Evolutionary conservation across 2,113 vertebrate species (phyloP).

Genomic region (Rhineura floridana): DNA sequence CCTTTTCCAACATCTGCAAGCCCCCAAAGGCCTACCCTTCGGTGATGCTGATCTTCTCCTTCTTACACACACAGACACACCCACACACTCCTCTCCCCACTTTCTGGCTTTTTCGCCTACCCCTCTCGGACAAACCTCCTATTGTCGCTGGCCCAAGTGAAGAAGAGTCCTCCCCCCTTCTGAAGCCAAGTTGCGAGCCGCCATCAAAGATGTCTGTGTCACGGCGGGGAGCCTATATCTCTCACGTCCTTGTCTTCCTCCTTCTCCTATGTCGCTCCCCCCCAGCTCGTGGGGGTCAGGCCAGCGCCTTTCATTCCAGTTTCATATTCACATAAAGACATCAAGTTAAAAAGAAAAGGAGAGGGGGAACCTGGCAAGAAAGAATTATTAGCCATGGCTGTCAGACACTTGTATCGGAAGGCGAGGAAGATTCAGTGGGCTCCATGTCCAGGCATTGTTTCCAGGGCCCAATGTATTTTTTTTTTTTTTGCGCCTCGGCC

Average conservation of each 20-base stretch:
- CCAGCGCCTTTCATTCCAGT: conserved; percentile 89
- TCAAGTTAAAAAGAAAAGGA: conserved; percentile 83
- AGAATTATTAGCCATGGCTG: conserved; percentile 99
- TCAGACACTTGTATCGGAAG: conserved; percentile 85
- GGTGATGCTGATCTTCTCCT: conserved; percentile 74
- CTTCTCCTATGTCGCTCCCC: conserved; percentile 62
- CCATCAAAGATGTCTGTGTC: conserved; percentile 86
- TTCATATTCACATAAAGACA: conserved; percentile 97
- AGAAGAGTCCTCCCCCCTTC: conserved; percentile 92
- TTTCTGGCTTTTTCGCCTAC: conserved; percentile 74
- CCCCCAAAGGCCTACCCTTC: conserved; percentile 83
- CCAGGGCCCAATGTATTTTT: conserved; percentile 54
- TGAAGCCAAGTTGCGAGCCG: conserved; percentile 89
- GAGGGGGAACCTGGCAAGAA: conserved; percentile 82
- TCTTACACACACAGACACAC: too few relatives aligned
- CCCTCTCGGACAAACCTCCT: conserved; percentile 89
- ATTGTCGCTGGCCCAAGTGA: conserved; percentile 88
- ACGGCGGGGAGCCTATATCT: conserved; percentile 83
- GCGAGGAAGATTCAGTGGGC: conserved; percentile 62
- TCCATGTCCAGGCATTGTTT: conserved; percentile 69
- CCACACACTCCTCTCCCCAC: conserved; percentile 60
- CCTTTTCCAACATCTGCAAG: conserved; percentile 89
- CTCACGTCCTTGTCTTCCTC: conserved; percentile 72
- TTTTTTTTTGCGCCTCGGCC: too few relatives aligned
- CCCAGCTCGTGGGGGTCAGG: conserved; percentile 90